A percentile compares a stretch with the other conserved stretches of the same genome.
Evolutionary conservation across 2,888 invertebrate genomes (phyloP).

Genomic region (Oasisia sp.): DNA sequence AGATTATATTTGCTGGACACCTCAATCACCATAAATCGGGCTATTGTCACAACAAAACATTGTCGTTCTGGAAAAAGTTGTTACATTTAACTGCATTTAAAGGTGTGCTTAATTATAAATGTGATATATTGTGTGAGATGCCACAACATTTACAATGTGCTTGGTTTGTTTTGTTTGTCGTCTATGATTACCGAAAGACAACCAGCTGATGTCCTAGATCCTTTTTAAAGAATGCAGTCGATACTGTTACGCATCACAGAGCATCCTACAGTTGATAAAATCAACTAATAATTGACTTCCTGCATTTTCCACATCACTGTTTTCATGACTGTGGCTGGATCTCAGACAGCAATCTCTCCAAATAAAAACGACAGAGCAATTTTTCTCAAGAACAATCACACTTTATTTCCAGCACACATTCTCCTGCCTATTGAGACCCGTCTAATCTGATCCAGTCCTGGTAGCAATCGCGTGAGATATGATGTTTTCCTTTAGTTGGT

Average conservation of each 20-base stretch:
- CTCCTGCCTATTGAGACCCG: neutral
- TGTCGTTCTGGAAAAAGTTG: no score
- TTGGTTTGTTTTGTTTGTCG: neutral
- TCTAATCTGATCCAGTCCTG: neutral
- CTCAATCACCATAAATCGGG: no score
- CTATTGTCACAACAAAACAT: no score
- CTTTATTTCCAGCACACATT: neutral
- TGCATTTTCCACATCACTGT: neutral
- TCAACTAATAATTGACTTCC: neutral
- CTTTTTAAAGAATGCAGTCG: neutral
- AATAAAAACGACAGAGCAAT: neutral
- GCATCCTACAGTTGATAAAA: neutral
- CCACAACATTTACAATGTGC: no score
- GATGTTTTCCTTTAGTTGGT: slow-evolving; percentile 8
- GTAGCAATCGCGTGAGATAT: neutral
- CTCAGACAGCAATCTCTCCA: neutral
- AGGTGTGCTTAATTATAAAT: no score
- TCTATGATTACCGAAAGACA: neutral
- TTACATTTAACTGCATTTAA: no score
- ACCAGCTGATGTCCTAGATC: neutral
- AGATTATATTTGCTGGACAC: no score
- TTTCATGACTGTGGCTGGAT: neutral
- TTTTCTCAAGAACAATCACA: neutral
- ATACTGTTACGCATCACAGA: neutral
- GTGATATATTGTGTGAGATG: no score